phyloP scores from a whole-genome alignment of 2,888 invertebrate species.

The Lasioglossum pauxillum region DNA sequence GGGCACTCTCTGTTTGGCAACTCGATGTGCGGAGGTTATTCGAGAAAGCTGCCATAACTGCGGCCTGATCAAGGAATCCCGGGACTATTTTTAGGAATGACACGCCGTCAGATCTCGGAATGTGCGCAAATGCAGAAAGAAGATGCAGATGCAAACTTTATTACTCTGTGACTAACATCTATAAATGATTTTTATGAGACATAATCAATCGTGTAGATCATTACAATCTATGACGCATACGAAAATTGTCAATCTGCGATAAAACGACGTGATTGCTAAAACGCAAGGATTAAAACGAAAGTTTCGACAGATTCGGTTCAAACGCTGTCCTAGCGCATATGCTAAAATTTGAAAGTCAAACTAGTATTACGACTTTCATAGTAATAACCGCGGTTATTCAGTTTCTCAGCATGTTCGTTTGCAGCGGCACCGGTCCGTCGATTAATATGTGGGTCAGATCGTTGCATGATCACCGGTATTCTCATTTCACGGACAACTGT shows the following conservation, averaged over 20 bases:
- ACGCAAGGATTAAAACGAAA: background rate
- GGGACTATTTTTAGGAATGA: constrained; percentile 9
- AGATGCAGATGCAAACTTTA: background rate
- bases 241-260: background rate
- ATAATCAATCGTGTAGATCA: background rate
- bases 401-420: background rate
- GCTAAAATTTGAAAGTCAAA: constrained; percentile 7
- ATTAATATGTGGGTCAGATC: constrained; percentile 7
- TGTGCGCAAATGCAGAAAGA: background rate
- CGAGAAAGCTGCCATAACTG: background rate
- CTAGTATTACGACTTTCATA: background rate
- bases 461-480: background rate
- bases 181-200: background rate
- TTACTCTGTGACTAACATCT: background rate
- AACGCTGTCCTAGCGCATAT: no score
- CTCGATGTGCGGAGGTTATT: background rate
- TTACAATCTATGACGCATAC: no score
- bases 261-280: background rate
- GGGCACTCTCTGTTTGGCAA: constrained; percentile 17
- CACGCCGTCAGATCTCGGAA: background rate
- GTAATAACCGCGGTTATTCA: background rate
- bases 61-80: background rate
- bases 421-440: no score
- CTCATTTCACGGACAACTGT: background rate
- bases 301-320: background rate